Evolutionary conservation across 2,797 vertebrate species (phyloP).

Genomic region (Microtus agrestis): DNA sequence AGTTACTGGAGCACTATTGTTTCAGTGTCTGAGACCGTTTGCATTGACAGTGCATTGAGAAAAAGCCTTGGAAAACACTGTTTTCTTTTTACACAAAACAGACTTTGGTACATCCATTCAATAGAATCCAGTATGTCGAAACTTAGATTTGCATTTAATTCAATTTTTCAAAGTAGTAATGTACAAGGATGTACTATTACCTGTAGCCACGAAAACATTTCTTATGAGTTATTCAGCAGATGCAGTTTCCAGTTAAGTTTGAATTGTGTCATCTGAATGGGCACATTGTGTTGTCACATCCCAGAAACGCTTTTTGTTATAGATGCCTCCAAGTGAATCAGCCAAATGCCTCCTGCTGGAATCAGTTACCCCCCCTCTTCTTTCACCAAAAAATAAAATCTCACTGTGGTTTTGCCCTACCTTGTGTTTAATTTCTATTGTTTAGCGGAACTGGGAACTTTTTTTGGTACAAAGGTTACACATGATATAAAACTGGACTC

Average conservation of each 20-base stretch:
- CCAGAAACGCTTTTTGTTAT: slow-evolving; percentile 63
- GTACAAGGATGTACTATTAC: background rate
- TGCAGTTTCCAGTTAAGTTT: slow-evolving; percentile 67
- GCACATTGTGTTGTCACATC: background rate
- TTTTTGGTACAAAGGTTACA: slow-evolving; percentile 47
- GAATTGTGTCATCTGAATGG: slow-evolving; percentile 45
- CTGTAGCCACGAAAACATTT: background rate
- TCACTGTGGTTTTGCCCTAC: background rate
- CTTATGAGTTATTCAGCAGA: slow-evolving; percentile 58
- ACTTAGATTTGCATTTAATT: slow-evolving; percentile 42
- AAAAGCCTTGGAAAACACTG: slow-evolving; percentile 37
- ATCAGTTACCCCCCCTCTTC: slow-evolving; percentile 50
- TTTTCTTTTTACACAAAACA: slow-evolving; percentile 63
- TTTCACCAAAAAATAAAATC: slow-evolving; percentile 40
- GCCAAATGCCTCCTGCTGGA: background rate
- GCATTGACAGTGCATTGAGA: slow-evolving; percentile 33
- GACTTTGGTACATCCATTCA: background rate
- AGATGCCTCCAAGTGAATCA: slow-evolving; percentile 36
- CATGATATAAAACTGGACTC: background rate
- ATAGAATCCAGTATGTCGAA: slow-evolving; percentile 44
- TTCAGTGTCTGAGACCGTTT: slow-evolving; percentile 51
- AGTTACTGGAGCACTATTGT: slow-evolving; percentile 67
- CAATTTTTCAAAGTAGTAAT: slow-evolving; percentile 14
- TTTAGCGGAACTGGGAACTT: background rate
- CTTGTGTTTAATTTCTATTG: slow-evolving; percentile 9